Evolutionary conservation across 2,113 vertebrate genomes (phyloP).

Genomic region (Myotis brandtii): DNA sequence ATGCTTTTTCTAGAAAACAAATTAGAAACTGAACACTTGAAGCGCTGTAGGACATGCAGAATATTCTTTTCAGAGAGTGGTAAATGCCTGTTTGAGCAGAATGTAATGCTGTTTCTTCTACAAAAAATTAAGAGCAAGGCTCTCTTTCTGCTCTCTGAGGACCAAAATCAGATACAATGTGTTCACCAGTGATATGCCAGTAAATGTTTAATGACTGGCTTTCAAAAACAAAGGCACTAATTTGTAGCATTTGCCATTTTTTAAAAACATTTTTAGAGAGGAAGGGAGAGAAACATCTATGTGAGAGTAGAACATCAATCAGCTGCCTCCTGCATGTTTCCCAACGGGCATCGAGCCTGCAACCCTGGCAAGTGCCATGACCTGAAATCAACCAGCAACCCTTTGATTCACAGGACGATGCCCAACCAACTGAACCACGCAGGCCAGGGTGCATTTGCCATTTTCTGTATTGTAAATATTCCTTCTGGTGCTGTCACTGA

Average conservation of each 20-base stretch:
- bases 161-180: neutral
- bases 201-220: slow-evolving; percentile 1
- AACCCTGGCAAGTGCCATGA: too few species aligned
- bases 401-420: too few species aligned
- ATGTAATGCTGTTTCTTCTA: neutral
- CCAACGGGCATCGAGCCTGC: too few species aligned
- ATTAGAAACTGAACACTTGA: neutral
- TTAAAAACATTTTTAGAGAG: neutral
- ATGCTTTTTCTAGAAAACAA: neutral
- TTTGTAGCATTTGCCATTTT: neutral
- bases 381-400: too few species aligned
- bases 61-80: neutral
- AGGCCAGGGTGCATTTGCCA: neutral
- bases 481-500: neutral
- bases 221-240: neutral
- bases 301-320: too few species aligned
- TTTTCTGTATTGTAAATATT: neutral
- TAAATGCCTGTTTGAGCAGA: neutral
- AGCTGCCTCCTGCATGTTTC: too few species aligned
- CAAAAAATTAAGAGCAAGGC: neutral
- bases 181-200: neutral
- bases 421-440: too few species aligned
- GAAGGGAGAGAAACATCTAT: too few species aligned
- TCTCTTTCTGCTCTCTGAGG: neutral
- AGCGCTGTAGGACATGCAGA: neutral